phyloP scores from a whole-genome alignment of 2,888 invertebrate species.

The Cephus sareptanus region DNA sequence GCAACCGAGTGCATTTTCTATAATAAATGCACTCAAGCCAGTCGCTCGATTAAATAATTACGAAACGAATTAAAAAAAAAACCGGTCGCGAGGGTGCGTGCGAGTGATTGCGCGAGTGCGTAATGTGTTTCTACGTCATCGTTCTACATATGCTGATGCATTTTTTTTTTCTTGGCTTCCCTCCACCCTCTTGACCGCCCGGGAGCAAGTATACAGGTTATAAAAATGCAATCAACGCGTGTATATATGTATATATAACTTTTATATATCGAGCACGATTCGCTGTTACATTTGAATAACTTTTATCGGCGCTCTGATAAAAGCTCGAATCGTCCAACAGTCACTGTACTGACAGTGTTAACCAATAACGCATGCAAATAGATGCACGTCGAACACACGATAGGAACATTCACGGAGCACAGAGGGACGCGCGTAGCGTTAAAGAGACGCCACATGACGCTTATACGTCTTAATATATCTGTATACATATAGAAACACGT shows the following conservation, averaged over 20 bases:
- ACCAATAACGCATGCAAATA: constrained; percentile 25
- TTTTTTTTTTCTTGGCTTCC: too few relatives aligned
- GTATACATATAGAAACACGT: too few relatives aligned
- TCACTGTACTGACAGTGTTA: constrained; percentile 3
- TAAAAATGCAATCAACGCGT: too few relatives aligned
- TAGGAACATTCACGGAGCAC: neutral
- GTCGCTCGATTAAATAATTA: neutral
- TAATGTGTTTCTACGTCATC: neutral
- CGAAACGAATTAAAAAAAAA: neutral
- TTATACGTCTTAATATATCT: too few relatives aligned
- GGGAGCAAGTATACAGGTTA: too few relatives aligned
- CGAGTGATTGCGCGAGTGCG: neutral
- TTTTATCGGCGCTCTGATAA: neutral
- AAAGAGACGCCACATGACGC: too few relatives aligned
- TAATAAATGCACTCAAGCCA: neutral
- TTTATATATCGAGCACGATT: neutral
- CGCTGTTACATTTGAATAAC: neutral
- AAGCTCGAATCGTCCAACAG: neutral
- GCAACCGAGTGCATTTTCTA: neutral
- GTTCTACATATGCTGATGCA: neutral
- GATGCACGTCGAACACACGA: constrained; percentile 4
- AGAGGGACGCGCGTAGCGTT: neutral
- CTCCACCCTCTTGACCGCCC: too few relatives aligned
- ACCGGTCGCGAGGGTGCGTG: neutral
- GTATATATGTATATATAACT: neutral